Percentiles rank a stretch among this genome's conserved stretches.
phyloP scores from a whole-genome alignment of 2,888 invertebrate species.

The Acanthococcus lagerstroemiae region DNA sequence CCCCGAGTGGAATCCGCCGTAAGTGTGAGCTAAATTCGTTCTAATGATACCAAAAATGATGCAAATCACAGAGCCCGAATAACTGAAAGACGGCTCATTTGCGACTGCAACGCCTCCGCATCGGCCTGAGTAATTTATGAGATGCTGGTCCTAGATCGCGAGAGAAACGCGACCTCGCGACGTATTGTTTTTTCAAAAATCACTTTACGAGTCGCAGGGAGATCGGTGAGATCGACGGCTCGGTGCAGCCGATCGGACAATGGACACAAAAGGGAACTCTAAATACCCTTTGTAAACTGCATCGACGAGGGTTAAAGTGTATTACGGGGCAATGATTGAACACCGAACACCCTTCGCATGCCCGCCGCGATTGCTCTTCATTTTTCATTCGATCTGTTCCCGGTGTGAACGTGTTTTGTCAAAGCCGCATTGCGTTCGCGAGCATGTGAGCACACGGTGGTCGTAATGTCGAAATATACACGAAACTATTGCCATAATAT shows the following conservation, averaged over 20 bases:
- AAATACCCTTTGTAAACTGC: conserved; percentile 9
- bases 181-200: neutral
- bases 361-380: conserved; percentile 14
- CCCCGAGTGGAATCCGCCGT: too few relatives aligned
- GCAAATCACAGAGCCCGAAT: too few relatives aligned
- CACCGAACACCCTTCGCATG: conserved; percentile 22
- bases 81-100: too few relatives aligned
- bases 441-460: neutral
- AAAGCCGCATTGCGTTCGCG: neutral
- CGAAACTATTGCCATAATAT: too few relatives aligned
- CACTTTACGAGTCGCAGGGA: neutral
- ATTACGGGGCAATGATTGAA: conserved; percentile 25
- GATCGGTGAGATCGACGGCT: too few relatives aligned
- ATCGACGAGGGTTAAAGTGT: conserved; percentile 25
- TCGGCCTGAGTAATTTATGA: too few relatives aligned
- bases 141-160: too few relatives aligned
- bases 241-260: neutral
- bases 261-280: neutral
- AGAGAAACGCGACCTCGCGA: neutral
- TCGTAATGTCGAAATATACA: neutral
- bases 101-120: too few relatives aligned
- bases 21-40: too few relatives aligned
- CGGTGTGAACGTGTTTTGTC: conserved; percentile 9
- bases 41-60: too few relatives aligned
- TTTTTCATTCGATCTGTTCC: conserved; percentile 22